A percentile compares a stretch with the other conserved stretches of the same genome.
Evolutionary conservation across 1,140 invertebrate genomes (phyloP).

Genomic region (Meloidogyne hapla): DNA sequence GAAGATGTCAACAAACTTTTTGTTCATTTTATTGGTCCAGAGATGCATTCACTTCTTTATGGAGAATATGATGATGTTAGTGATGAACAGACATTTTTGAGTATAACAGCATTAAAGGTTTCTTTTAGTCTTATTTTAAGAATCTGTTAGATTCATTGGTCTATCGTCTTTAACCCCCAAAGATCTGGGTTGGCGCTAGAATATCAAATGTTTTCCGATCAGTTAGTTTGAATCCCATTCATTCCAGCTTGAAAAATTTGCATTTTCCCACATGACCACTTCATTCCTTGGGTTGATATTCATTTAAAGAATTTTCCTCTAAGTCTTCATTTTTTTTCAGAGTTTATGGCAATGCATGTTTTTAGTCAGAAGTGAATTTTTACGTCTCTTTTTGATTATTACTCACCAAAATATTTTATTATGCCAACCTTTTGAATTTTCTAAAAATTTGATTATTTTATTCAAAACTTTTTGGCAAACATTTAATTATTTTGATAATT

Average conservation of each 20-base stretch:
- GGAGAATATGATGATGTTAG: not conserved
- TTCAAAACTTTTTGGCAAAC: constrained; percentile 19
- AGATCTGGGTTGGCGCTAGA: no score
- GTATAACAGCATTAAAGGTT: constrained; percentile 14
- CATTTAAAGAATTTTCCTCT: no score
- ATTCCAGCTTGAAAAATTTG: no score
- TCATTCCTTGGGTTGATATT: no score
- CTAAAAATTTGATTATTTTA: not conserved
- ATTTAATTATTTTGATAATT: not conserved
- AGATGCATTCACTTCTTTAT: constrained; percentile 12
- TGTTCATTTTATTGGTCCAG: constrained; percentile 21
- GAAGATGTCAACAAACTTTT: not conserved
- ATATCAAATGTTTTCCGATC: no score
- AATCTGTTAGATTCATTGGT: no score
- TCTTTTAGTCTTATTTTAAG: no score
- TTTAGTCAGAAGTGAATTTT: constrained; percentile 36
- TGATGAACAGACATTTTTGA: constrained; percentile 16
- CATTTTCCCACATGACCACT: no score
- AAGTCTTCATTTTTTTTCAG: constrained; percentile 21
- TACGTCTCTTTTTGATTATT: constrained; percentile 23
- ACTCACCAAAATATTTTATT: not conserved
- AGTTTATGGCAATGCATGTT: constrained; percentile 33
- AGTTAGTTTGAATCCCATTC: no score
- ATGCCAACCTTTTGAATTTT: not conserved
- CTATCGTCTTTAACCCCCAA: no score